A percentile compares a stretch with the other conserved stretches of the same genome.
Evolutionary conservation across 2,113 vertebrate species (phyloP).

Genomic region (Sigmodon hispidus): DNA sequence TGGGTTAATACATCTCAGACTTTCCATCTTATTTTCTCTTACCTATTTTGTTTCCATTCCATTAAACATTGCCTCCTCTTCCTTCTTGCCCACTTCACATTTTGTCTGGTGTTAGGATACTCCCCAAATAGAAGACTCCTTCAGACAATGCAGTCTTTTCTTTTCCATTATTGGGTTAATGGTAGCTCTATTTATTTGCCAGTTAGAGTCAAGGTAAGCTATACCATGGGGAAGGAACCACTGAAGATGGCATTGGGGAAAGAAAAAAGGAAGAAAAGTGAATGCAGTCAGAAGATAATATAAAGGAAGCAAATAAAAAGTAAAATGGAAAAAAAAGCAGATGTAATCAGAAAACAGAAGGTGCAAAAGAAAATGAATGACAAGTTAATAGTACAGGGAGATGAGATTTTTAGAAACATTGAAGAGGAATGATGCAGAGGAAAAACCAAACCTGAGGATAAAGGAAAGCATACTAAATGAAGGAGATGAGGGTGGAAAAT

Average conservation of each 20-base stretch:
- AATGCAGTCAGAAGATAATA: background rate
- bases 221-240: background rate
- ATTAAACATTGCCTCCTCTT: constrained; percentile 48
- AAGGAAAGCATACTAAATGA: background rate
- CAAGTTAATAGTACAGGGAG: background rate
- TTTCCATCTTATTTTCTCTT: constrained; percentile 82
- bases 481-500: accelerated
- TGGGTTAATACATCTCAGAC: constrained; percentile 45
- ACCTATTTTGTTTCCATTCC: constrained; percentile 79
- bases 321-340: background rate
- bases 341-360: background rate
- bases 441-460: background rate
- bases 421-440: background rate
- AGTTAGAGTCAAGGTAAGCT: background rate
- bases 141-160: background rate
- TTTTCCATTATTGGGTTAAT: background rate
- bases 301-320: background rate
- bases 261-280: background rate
- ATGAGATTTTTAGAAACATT: background rate
- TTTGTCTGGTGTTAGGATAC: background rate
- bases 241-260: no score
- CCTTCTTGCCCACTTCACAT: constrained; percentile 49
- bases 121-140: background rate
- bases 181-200: background rate
- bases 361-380: background rate